Evolutionary conservation across 2,888 invertebrate species (phyloP).

Genomic region (Apodemia duryi): DNA sequence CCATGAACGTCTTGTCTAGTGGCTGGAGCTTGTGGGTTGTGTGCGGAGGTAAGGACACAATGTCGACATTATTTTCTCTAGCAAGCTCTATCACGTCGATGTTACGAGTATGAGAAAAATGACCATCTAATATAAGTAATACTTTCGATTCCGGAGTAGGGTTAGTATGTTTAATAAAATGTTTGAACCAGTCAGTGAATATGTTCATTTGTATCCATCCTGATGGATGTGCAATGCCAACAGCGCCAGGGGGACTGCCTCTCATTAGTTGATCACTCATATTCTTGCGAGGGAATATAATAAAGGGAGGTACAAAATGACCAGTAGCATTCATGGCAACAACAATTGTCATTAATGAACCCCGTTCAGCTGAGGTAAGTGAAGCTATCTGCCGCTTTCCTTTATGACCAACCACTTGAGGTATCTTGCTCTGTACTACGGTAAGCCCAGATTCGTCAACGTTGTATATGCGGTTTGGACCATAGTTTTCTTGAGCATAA

Average conservation of each 20-base stretch:
- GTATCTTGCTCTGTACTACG: constrained; percentile 33
- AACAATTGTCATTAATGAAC: constrained; percentile 34
- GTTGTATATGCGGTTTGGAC: constrained; percentile 29
- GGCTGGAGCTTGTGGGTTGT: constrained; percentile 45
- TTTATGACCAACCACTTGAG: constrained; percentile 29
- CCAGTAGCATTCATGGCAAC: constrained; percentile 6
- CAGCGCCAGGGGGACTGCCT: constrained; percentile 25
- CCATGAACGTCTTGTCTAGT: constrained; percentile 44
- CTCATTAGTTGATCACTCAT: constrained; percentile 14
- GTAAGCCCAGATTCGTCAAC: constrained; percentile 33
- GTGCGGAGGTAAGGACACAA: constrained; percentile 43
- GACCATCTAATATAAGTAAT: constrained; percentile 32
- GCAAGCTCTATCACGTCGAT: constrained; percentile 40
- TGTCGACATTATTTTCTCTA: constrained; percentile 39
- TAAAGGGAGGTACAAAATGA: constrained; percentile 15
- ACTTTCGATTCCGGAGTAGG: constrained; percentile 19
- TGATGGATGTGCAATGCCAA: constrained; percentile 29
- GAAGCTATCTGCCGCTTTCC: constrained; percentile 26
- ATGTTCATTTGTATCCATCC: constrained; percentile 39
- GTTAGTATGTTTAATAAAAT: constrained; percentile 29
- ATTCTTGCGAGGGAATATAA: constrained; percentile 16
- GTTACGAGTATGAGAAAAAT: constrained; percentile 39
- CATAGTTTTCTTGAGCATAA: constrained; percentile 23
- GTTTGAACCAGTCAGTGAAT: constrained; percentile 23
- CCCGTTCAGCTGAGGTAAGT: constrained; percentile 37